A percentile compares a stretch with the other conserved stretches of the same genome.
phyloP scores from a whole-genome alignment of 2,797 vertebrate genomes.

The Brachymystax lenok region DNA sequence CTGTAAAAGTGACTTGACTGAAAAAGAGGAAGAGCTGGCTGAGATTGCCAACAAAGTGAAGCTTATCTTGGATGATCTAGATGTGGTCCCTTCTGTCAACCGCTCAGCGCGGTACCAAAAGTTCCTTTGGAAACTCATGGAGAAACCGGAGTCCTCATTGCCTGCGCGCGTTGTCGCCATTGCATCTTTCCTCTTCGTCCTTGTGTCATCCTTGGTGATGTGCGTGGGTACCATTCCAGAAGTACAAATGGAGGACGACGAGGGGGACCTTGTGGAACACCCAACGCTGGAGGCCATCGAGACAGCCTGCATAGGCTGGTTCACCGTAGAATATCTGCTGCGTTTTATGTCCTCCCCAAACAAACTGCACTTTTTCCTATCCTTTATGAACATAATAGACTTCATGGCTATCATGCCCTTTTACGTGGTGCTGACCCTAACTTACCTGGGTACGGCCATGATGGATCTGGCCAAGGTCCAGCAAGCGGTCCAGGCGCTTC shows the following conservation, averaged over 20 bases:
- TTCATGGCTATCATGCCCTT: slow-evolving; percentile 93
- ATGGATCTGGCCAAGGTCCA: slow-evolving; percentile 94
- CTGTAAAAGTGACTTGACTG: slow-evolving; percentile 88
- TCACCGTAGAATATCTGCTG: slow-evolving; percentile 90
- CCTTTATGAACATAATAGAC: slow-evolving; percentile 95
- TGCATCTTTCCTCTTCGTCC: slow-evolving; percentile 90
- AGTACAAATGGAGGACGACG: slow-evolving; percentile 83
- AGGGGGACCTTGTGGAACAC: slow-evolving; percentile 89
- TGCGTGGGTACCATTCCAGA: slow-evolving; percentile 95
- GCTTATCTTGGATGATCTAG: slow-evolving; percentile 91
- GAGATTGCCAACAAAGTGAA: slow-evolving; percentile 92
- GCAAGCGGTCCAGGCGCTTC: slow-evolving; percentile 92
- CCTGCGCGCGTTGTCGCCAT: slow-evolving; percentile 87
- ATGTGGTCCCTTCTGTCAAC: slow-evolving; percentile 79
- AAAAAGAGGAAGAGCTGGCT: slow-evolving; percentile 91
- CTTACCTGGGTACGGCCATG: slow-evolving; percentile 86
- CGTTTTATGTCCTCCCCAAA: slow-evolving; percentile 89
- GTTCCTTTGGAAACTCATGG: slow-evolving; percentile 91
- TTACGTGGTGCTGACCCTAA: slow-evolving; percentile 90
- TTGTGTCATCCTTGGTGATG: slow-evolving; percentile 92
- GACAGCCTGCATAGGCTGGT: slow-evolving; percentile 93
- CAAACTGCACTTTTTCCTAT: slow-evolving; percentile 87
- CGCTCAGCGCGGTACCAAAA: slow-evolving; percentile 85
- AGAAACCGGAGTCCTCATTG: slow-evolving; percentile 92
- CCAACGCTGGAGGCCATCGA: slow-evolving; percentile 90